These are phyloP conservation scores for Meriones unguiculatus DNA, from an alignment of 2,113 vertebrate genomes.

Conservation along the genomic window DNA sequence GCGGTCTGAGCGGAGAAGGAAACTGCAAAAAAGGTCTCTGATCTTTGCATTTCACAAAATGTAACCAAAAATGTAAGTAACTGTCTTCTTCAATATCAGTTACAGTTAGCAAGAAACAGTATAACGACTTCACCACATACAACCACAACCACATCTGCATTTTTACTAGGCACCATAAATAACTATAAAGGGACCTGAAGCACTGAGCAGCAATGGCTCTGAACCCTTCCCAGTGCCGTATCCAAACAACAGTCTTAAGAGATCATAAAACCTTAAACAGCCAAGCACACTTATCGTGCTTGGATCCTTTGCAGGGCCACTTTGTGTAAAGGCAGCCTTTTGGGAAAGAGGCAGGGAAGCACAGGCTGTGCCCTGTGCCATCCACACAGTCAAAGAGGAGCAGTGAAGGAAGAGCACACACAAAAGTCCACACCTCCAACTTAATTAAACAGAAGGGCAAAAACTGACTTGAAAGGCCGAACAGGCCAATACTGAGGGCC, in stretches of 20 bases:
- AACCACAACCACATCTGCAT: neutral
- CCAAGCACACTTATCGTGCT: neutral
- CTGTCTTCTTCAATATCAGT: constrained; percentile 26
- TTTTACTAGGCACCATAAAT: neutral
- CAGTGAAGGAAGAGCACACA: neutral
- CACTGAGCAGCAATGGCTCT: neutral
- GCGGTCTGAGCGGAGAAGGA: constrained; percentile 66
- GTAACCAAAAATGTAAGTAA: constrained; percentile 70
- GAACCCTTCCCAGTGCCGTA: neutral
- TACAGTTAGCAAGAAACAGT: constrained; percentile 62
- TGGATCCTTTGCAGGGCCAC: neutral
- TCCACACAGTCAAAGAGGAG: neutral
- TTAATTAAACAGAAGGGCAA: constrained; percentile 18
- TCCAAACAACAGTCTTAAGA: neutral
- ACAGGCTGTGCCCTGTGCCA: neutral
- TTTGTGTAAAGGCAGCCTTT: neutral
- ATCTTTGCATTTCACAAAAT: constrained; percentile 71
- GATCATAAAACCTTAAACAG: neutral
- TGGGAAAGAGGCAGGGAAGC: neutral
- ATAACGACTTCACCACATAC: constrained; percentile 43
- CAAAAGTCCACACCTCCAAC: neutral
- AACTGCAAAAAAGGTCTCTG: constrained; percentile 63
- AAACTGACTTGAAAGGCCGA: neutral
- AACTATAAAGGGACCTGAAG: neutral
- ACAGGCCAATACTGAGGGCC: neutral